Evolutionary conservation across 2,797 vertebrate species (phyloP), one percentile per base, ranked within the genome.

Genomic region (Acipenser transmontanus): DNA sequence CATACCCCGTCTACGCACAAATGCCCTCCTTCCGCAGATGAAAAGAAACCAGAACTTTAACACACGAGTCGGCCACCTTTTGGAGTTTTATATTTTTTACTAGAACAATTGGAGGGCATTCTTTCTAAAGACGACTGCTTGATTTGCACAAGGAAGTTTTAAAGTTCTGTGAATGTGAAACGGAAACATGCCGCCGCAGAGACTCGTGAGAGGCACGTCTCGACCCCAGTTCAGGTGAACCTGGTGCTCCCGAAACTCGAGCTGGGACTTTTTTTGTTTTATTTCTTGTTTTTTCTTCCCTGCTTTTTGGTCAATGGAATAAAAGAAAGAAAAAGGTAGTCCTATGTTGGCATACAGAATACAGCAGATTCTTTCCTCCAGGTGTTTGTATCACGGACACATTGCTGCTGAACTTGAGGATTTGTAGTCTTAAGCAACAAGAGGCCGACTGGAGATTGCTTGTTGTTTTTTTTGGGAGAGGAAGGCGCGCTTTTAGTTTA

Each of bases 131-230:
- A 97, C 93, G 93, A 97, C 93, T 95, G 96, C 95, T 97, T 92
- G 93, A 96, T 97, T 98, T 98, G 96, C 96, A 98, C 96, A 98
- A 93, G 92, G 92, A 96, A 92, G 92, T 94, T 94, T 89, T 84
- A 81, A 84, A 82, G 93, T 95, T 93, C 34, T 93, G 91, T 97
- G 95, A 97, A 97, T 98, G 95, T 96, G 94, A 96, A 93, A 85
- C 85, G 84, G 84, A 84, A 78, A 82, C 81, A 85, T 76, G 71
- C n/a, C 17, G 79, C 74, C 72, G 34, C 34, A 85, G 81, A 85
- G 81, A 85, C 84, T 34, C 86, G 84, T 87, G 78, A 87, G 88
- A 90, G 64, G 66, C 73, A 73, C 17, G 60, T 61, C 60, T 61
- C 11, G 79, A 78, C 74, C 77, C 81, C 84, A 89, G 85, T 85